Evolutionary conservation across 2,888 invertebrate genomes (phyloP), one percentile per base, ranked within the genome.

Genomic region (Clunio marinus): DNA sequence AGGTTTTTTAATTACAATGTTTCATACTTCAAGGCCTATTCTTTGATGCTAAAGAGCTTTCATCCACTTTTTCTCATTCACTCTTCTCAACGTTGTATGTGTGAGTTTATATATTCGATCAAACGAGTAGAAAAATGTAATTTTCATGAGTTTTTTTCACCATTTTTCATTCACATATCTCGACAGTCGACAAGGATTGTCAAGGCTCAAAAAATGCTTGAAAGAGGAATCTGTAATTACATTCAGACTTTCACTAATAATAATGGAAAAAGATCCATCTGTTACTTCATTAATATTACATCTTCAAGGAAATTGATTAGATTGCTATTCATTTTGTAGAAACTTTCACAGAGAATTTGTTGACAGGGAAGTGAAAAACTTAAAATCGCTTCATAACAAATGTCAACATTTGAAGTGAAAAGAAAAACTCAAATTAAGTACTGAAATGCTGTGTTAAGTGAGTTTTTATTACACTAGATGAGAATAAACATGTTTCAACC

Each of bases 201-300:
- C n/a, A n/a, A n/a, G n/a, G n/a, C n/a, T n/a, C n/a, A n/a, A 32
- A 8, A 32, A 8, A 13, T 32, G 35, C 35, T 32, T 32, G 35
- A 32, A 32, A 8, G 5, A 41, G 24, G 20, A 51, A 15, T 22
- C 24, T 22, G 22, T 17, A 51, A 51, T 51, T 17, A 22, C 20
- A 51, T 51, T 51, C 20, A 17, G 51, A 51, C 17, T 17, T 22
- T 17, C 22, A 22, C 17, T 20, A 51, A 51, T 51, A 51, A 22
- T 41, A 41, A 51, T 13, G 20, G 25, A 63, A 24, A 27, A n/a
- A 25, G 24, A 63, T 63, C 45, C 63, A 63, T 25, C 41, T 63
- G 63, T 45, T 45, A 63, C 63, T 63, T 63, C 41, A 63, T 63
- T 63, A 63, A 63, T 45, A 45, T 20, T 63, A 17, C 27, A 17